Conservation (phyloP, 2,888 invertebrate genomes). For the Diogma glabrata region DNA sequence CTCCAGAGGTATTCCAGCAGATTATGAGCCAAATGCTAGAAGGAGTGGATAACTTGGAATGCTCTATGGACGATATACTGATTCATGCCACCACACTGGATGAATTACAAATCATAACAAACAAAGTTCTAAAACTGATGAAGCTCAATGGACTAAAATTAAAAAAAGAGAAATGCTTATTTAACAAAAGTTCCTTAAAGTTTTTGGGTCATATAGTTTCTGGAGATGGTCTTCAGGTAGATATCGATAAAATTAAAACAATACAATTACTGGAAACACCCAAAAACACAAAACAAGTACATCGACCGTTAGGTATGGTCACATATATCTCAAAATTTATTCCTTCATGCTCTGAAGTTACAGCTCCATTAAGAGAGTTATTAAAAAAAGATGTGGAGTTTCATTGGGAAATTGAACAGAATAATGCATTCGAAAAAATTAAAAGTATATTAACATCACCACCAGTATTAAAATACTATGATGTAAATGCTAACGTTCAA, state of each 20-base stretch:
- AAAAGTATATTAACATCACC: not conserved
- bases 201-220: constrained; percentile 18
- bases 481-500: not conserved
- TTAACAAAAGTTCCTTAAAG: constrained; percentile 11
- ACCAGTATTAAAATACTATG: not conserved
- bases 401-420: not conserved
- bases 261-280: constrained; percentile 14
- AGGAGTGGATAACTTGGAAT: constrained; percentile 17
- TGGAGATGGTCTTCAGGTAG: constrained; percentile 14
- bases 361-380: not conserved
- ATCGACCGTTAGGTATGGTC: constrained; percentile 16
- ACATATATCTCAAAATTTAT: constrained; percentile 2
- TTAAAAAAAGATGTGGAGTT: not conserved
- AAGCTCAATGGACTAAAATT: constrained; percentile 24
- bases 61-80: constrained; percentile 22
- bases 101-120: constrained; percentile 18
- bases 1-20: constrained; percentile 1
- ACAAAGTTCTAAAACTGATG: too few relatives aligned
- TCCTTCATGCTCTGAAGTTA: not conserved
- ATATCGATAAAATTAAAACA: constrained; percentile 13
- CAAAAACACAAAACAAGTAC: constrained; percentile 12
- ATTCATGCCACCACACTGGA: constrained; percentile 19
- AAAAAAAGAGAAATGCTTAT: constrained; percentile 22
- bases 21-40: too few relatives aligned
- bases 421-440: not conserved